Conservation (phyloP, 2,113 vertebrate genomes). For the Petromus typicus region DNA sequence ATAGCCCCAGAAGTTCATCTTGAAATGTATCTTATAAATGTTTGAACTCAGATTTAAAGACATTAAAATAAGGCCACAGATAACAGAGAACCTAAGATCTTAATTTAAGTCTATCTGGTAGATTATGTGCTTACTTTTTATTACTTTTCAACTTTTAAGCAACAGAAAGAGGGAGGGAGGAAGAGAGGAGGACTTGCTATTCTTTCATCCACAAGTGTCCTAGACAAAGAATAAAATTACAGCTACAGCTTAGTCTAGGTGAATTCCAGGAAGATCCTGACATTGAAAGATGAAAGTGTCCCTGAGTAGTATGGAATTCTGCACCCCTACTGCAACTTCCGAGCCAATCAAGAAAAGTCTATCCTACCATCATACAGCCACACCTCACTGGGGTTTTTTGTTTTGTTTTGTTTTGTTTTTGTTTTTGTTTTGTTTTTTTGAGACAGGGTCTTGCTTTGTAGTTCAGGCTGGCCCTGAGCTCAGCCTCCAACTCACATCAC, state of each 20-base stretch:
- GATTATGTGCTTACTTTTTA: background rate
- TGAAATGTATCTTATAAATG: background rate
- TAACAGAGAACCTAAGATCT: slow-evolving; percentile 5
- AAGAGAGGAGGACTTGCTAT: background rate
- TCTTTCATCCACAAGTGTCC: background rate
- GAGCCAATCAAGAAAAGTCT: background rate
- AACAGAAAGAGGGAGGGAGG: background rate
- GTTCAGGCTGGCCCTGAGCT: no score
- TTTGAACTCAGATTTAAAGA: slow-evolving; percentile 1
- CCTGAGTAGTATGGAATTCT: background rate
- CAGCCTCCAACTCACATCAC: no score
- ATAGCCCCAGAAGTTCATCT: background rate
- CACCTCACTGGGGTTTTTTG: background rate
- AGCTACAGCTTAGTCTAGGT: background rate
- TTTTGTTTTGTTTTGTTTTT: no score
- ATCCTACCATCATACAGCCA: background rate
- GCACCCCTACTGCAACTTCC: background rate
- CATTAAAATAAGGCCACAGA: background rate
- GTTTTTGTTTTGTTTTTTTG: no score
- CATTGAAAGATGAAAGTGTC: background rate
- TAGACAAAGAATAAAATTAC: background rate
- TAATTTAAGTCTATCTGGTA: background rate
- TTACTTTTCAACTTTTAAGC: background rate
- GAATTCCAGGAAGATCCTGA: background rate
- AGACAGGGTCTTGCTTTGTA: no score